phyloP scores from a whole-genome alignment of 2,113 vertebrate species.

The Vulpes vulpes region DNA sequence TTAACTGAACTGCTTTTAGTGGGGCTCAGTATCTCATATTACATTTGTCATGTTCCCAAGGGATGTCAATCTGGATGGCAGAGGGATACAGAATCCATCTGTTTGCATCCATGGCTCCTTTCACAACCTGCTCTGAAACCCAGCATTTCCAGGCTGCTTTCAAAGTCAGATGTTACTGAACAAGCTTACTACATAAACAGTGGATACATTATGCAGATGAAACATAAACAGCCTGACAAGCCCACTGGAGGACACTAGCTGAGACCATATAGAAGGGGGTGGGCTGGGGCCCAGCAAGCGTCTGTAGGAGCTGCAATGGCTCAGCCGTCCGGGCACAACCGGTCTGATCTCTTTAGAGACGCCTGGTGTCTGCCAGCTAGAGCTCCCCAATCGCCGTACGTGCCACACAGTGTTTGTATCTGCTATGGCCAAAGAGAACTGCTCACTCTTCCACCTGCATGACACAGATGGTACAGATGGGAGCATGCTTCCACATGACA shows the following conservation, averaged over 20 bases:
- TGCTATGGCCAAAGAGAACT: neutral
- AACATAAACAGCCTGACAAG: neutral
- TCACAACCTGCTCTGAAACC: constrained; percentile 18
- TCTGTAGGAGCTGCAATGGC: neutral
- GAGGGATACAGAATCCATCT: neutral
- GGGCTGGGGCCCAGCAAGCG: constrained; percentile 1
- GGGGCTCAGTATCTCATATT: neutral
- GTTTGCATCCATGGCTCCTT: neutral
- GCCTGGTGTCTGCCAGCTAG: constrained; percentile 31
- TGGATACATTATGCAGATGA: neutral
- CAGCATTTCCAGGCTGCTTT: neutral
- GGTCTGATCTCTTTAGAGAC: constrained; percentile 20
- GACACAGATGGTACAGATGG: constrained; percentile 12
- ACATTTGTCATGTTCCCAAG: neutral
- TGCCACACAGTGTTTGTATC: constrained; percentile 49
- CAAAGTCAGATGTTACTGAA: constrained; percentile 3
- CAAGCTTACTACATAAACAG: neutral
- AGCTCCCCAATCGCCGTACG: neutral
- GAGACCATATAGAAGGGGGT: neutral
- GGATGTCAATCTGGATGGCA: neutral
- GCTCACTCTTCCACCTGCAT: neutral
- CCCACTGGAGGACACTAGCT: neutral
- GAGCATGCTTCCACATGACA: constrained; percentile 62
- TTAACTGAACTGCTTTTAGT: neutral
- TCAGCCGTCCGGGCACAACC: neutral